Conservation (phyloP, 2,888 invertebrate genomes). For the Andrena dorsata region DNA sequence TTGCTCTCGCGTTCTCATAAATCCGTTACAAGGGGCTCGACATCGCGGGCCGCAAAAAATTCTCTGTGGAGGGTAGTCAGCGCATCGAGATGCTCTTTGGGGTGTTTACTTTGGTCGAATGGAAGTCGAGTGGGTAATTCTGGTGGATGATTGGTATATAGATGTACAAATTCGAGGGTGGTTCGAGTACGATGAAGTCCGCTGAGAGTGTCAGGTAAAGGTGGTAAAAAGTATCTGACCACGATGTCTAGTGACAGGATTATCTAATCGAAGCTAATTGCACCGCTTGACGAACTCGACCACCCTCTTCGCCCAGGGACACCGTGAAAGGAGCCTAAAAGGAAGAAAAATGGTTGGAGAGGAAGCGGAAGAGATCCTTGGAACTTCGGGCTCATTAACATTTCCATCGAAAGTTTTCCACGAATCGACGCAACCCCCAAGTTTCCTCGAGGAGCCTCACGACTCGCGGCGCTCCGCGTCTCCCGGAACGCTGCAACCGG, state of each 20-base stretch:
- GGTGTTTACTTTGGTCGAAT: too few relatives aligned
- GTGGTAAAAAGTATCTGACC: not conserved
- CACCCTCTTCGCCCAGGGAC: constrained; percentile 33
- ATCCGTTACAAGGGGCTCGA: too few relatives aligned
- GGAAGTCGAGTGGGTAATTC: too few relatives aligned
- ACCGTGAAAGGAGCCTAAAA: constrained; percentile 23
- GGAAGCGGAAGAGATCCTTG: constrained; percentile 4
- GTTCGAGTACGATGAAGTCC: too few relatives aligned
- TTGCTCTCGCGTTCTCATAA: too few relatives aligned
- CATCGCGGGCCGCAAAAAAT: too few relatives aligned
- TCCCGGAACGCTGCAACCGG: too few relatives aligned
- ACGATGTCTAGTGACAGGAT: constrained; percentile 1
- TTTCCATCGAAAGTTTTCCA: constrained; percentile 57
- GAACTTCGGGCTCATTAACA: constrained; percentile 60
- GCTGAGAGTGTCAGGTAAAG: too few relatives aligned
- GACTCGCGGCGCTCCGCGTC: not conserved
- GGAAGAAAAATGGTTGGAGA: not conserved
- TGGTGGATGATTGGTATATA: too few relatives aligned
- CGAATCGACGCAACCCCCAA: constrained; percentile 42
- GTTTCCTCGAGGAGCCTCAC: not conserved
- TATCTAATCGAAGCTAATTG: constrained; percentile 53
- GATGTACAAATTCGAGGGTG: too few relatives aligned
- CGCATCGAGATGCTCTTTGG: too few relatives aligned
- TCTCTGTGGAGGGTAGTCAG: too few relatives aligned
- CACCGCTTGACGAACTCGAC: constrained; percentile 48